A percentile compares a stretch with the other conserved stretches of the same genome.
Conservation (phyloP, 2,888 invertebrate species). For the Tromatobia lineatoria region DNA sequence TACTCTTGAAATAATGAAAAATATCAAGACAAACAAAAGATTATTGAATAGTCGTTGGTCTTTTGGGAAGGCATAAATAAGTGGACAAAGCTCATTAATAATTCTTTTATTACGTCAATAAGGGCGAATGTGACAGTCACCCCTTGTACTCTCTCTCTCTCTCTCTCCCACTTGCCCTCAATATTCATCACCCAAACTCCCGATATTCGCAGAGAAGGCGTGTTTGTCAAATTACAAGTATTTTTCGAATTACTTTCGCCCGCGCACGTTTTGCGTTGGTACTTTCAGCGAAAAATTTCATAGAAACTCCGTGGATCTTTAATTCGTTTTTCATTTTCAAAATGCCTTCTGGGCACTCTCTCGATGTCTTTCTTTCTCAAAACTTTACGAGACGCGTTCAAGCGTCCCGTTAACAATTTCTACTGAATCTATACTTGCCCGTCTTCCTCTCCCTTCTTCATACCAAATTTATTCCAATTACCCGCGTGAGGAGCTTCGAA, state of each 20-base stretch:
- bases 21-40: background rate
- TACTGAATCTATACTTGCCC: conserved; percentile 39
- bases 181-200: conserved; percentile 45
- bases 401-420: conserved; percentile 58
- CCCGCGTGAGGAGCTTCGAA: conserved; percentile 33
- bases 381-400: conserved; percentile 42
- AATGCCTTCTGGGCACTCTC: conserved; percentile 6
- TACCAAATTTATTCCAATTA: conserved; percentile 16
- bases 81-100: conserved; percentile 49
- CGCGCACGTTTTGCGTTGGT: conserved; percentile 18
- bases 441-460: conserved; percentile 11
- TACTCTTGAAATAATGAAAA: background rate
- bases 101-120: conserved; percentile 69
- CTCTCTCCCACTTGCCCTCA: conserved; percentile 31
- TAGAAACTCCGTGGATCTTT: conserved; percentile 12
- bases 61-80: conserved; percentile 2
- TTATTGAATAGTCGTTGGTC: background rate
- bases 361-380: conserved; percentile 31
- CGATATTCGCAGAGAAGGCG: conserved; percentile 47
- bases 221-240: conserved; percentile 50
- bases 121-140: conserved; percentile 58
- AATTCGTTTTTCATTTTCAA: background rate
- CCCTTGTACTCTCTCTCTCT: conserved; percentile 55
- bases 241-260: conserved; percentile 26
- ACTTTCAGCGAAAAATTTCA: conserved; percentile 44